Base-by-base conservation (phyloP, 2,797 vertebrate species). In the Sciurus vulgaris region DNA sequence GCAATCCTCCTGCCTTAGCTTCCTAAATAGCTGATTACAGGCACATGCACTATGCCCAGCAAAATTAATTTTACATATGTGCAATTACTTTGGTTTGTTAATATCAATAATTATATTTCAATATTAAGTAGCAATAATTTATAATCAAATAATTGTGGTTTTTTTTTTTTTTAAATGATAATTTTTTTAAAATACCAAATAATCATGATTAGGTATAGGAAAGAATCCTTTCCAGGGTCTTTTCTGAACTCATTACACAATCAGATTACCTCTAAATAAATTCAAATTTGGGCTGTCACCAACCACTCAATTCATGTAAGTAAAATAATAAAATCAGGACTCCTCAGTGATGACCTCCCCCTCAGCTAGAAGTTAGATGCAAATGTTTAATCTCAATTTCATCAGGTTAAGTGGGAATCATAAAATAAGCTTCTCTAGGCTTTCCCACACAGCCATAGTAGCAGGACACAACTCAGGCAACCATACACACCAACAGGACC, bases 101-200 rank as follows among this genome's bases (percentile, higher is more conserved):
- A 73, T 84, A 74, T 73, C 22, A 86, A 65, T 22, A 77, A 95
- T 49, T 91, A 44, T 83, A 90, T 87, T 83, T 63, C 63, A 95
- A 74, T 86, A 65, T n/a, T 41, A 83, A 49, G 33, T 26, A 82
- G 67, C 38, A 85, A 51, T 51, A 82, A 93, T 88, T 88, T 73
- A 88, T 61, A 82, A 78, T 49, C 61, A 95, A 67, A 67, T 76
- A 82, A 84, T 84, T 51, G 41, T 44, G 22, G 38, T 3, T 15
- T 30, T 22, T 77, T 86, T 79, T n/a, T n/a, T n/a, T n/a, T n/a
- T n/a, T n/a, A 77, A n/a, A 77, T 30, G 49, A 2, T 74, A 41
- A 17, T n/a, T 85, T 79, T 38, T 81, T 77, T 0, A 30, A 79
- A 73, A 81, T 73, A 92, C 61, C 26, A 93, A 79, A 44, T 76